A percentile compares a stretch with the other conserved stretches of the same genome.
These are phyloP conservation scores for Zaprionus davidi DNA, from an alignment of 1,140 invertebrate genomes.

Conservation along the genomic window DNA sequence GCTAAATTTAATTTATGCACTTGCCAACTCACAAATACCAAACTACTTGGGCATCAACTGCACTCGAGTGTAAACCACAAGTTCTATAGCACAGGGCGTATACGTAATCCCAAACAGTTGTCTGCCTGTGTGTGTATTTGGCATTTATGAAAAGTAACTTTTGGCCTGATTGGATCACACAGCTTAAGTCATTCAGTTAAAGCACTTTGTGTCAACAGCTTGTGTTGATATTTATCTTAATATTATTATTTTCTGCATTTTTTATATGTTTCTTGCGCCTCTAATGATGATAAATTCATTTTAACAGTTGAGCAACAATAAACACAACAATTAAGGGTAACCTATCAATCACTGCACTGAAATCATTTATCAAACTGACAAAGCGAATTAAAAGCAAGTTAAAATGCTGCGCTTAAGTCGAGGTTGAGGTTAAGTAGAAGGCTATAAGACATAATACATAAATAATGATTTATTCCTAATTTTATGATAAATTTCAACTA, in stretches of 20 bases:
- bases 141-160: conserved; percentile 48
- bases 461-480: background rate
- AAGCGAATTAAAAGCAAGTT: conserved; percentile 28
- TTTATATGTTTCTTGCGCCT: background rate
- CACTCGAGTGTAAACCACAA: conserved; percentile 50
- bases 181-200: conserved; percentile 31
- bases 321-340: conserved; percentile 34
- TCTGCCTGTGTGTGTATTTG: conserved; percentile 24
- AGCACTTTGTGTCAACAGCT: conserved; percentile 20
- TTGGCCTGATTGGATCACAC: conserved; percentile 35
- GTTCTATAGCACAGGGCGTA: conserved; percentile 53
- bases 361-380: conserved; percentile 40
- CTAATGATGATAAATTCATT: conserved; percentile 41
- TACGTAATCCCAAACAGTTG: conserved; percentile 39
- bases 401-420: conserved; percentile 5
- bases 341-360: conserved; percentile 44
- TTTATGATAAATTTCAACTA: background rate
- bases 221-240: conserved; percentile 29
- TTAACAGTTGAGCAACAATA: conserved; percentile 4
- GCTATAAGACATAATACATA: background rate
- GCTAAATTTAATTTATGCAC: conserved; percentile 69
- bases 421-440: background rate
- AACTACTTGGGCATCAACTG: conserved; percentile 34
- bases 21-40: conserved; percentile 44
- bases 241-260: conserved; percentile 8